Evolutionary conservation across 2,113 vertebrate species (phyloP), one percentile per base, ranked within the genome.

Genomic region (Heliornis fulica): DNA sequence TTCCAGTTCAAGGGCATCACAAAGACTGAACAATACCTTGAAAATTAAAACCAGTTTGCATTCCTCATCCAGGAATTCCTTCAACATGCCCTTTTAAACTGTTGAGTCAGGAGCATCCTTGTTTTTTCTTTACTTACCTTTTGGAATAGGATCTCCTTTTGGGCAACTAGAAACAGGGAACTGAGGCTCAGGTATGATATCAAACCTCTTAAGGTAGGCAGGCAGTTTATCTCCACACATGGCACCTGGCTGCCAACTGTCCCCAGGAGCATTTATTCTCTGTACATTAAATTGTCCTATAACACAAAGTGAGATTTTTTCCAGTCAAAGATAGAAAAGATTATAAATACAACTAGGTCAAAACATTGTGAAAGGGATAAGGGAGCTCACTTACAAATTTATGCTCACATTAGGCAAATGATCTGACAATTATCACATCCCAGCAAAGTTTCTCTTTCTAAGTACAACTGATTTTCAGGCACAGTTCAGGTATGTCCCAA

Each of bases 41-140:
- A 22, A 60, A 31, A 29, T 26, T 43, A 74, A 51, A 74, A 40
- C 0, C 5, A 8, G 29, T 48, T 72, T 0, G 0, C 2, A 69
- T 91, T 85, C 48, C 20, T 48, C 48, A 91, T 43, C 23, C 45
- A 72, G 53, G 40, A 71, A 71, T 76, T 87, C 65, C 56, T 59
- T 29, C 21, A 63, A 56, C 3, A 14, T 40, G 22, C 1, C 0
- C 10, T 79, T 51, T 51, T 29, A 63, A 59, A 38, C 68, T 82
- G 19, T 43, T 81, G 43, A 75, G 25, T 66, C 41, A 84, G 0
- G 3, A 68, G 59, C 2, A 66, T 29, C 20, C 26, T 88, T 4
- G 0, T 68, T 70, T 77, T 70, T 28, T 4, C 26, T 83, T 89
- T 71, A 54, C 14, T 71, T 79, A 45, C 4, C 34, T 72, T 87